phyloP scores from a whole-genome alignment of 2,113 vertebrate species.

The Genyomyrus donnyi region DNA sequence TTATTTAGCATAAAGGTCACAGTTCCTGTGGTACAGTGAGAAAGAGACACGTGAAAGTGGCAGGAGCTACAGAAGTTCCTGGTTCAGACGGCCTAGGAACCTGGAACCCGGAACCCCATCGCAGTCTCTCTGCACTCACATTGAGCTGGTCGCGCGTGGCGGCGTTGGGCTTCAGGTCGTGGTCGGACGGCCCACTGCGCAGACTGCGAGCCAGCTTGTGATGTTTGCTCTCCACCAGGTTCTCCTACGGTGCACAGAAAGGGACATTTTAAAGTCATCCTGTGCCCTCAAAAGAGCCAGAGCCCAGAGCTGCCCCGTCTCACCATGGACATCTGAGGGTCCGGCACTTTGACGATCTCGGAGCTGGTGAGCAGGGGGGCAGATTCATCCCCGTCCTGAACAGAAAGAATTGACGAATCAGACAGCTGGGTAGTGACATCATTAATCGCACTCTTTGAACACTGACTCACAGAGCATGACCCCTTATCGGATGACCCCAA shows the following conservation, averaged over 20 bases:
- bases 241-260: constrained; percentile 66
- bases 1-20: not conserved
- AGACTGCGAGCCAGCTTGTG: constrained; percentile 96
- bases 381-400: constrained; percentile 85
- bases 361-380: constrained; percentile 77
- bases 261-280: not conserved
- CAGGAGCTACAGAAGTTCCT: not conserved
- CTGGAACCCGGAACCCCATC: not conserved
- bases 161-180: constrained; percentile 95
- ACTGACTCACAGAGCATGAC: not conserved
- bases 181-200: constrained; percentile 91
- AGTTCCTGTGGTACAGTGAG: not conserved
- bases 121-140: constrained; percentile 54
- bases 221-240: constrained; percentile 96
- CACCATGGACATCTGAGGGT: constrained; percentile 97
- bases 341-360: constrained; percentile 96
- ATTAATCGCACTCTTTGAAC: not conserved
- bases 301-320: constrained; percentile 34
- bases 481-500: not conserved
- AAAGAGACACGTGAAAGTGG: not conserved
- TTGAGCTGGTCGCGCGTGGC: constrained; percentile 93
- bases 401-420: not conserved
- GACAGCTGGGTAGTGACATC: not conserved
- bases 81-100: not conserved
- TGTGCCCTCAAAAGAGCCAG: not conserved